Evolutionary conservation across 1,140 invertebrate genomes (phyloP).

Genomic region (Luehdorfia chinensis): DNA sequence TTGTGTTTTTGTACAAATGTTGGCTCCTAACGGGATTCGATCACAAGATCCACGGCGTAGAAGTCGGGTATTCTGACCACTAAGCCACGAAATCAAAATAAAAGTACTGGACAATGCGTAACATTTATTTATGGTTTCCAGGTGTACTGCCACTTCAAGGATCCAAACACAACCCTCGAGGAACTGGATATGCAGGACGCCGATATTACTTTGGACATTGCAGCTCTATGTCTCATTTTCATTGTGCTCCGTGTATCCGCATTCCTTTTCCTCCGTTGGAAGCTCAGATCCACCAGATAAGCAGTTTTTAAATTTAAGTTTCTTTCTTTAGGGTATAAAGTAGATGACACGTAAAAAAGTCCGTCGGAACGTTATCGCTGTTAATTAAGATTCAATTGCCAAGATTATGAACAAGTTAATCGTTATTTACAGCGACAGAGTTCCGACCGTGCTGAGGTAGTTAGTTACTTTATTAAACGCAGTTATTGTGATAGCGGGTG

Average conservation of each 20-base stretch:
- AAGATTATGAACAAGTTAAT: constrained; percentile 10
- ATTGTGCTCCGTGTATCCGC: constrained; percentile 90
- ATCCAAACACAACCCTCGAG: constrained; percentile 92
- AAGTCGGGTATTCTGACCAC: too few relatives aligned
- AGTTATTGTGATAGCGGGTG: constrained; percentile 33
- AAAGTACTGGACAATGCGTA: too few relatives aligned
- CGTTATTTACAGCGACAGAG: too few relatives aligned
- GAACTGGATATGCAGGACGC: constrained; percentile 90
- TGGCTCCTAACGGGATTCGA: too few relatives aligned
- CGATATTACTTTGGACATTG: constrained; percentile 86
- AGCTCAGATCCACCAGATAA: constrained; percentile 86
- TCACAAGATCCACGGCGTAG: too few relatives aligned
- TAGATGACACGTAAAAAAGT: neutral
- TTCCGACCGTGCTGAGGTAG: constrained; percentile 13
- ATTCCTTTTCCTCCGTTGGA: constrained; percentile 95
- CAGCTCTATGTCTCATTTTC: constrained; percentile 93
- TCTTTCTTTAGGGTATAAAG: constrained; percentile 19
- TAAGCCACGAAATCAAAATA: too few relatives aligned
- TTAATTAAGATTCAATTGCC: constrained; percentile 5
- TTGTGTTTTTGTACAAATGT: too few relatives aligned
- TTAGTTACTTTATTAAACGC: constrained; percentile 16
- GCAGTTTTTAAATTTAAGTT: constrained; percentile 16
- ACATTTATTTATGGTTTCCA: too few relatives aligned
- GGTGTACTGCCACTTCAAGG: constrained; percentile 93
- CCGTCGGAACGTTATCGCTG: constrained; percentile 3